Percentiles rank a stretch among this genome's conserved stretches.
phyloP scores from a whole-genome alignment of 92 coral and sea anemone species.

The Pocillopora meandrina region DNA sequence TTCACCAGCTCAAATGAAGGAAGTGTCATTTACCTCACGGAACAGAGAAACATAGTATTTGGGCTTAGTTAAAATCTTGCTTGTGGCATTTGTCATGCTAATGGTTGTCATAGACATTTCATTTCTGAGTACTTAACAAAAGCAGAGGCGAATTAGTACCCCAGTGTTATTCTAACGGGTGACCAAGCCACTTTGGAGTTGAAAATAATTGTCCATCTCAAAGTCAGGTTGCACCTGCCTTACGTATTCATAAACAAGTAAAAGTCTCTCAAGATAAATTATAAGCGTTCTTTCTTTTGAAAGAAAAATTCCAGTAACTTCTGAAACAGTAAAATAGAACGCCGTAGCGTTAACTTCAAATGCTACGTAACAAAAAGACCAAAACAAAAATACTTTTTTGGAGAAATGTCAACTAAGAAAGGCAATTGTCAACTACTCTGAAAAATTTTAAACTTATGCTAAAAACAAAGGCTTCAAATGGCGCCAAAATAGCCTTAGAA shows the following conservation, averaged over 20 bases:
- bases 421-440: background rate
- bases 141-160: conserved; percentile 1
- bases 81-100: conserved; percentile 30
- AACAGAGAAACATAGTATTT: background rate
- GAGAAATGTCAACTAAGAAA: background rate
- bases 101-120: conserved; percentile 24
- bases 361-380: no score
- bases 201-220: conserved; percentile 20
- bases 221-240: conserved; percentile 19
- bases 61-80: conserved; percentile 15
- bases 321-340: background rate
- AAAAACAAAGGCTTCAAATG: background rate
- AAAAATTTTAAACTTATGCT: conserved; percentile 9
- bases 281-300: conserved; percentile 22
- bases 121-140: conserved; percentile 21
- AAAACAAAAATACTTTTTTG: no score
- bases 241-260: conserved; percentile 20
- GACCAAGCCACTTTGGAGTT: conserved; percentile 28
- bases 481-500: conserved; percentile 12
- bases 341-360: background rate
- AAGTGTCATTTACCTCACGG: background rate
- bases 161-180: conserved; percentile 33
- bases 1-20: background rate
- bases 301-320: background rate
- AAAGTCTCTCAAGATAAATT: conserved; percentile 3